phyloP scores from a whole-genome alignment of 2,797 vertebrate genomes.

The Sardinella longiceps region DNA sequence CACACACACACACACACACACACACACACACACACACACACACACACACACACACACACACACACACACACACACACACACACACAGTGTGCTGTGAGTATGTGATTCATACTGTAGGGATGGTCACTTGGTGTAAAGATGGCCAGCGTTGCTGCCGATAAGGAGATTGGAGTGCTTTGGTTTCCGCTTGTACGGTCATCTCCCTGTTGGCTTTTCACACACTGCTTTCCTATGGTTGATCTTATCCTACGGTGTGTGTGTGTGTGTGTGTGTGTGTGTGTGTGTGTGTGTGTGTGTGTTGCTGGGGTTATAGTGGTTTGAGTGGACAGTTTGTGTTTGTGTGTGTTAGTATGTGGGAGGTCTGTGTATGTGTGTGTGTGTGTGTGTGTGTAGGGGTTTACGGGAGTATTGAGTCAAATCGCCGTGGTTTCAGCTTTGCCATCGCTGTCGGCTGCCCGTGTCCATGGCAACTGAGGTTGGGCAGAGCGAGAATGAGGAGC shows the following conservation, averaged over 20 bases:
- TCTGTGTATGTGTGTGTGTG: no score
- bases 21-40: no score
- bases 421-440: background rate
- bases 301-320: no score
- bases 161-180: background rate
- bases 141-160: no score
- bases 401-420: background rate
- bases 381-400: background rate
- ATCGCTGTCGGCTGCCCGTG: background rate
- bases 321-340: no score
- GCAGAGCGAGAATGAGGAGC: background rate
- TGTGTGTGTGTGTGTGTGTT: no score
- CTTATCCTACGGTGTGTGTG: background rate
- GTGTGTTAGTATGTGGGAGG: no score
- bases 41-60: no score
- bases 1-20: background rate
- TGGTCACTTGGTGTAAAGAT: background rate
- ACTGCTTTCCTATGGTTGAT: background rate
- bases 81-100: background rate
- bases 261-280: no score
- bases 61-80: background rate
- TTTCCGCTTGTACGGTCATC: background rate
- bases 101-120: background rate
- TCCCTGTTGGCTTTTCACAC: background rate
- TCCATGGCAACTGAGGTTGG: constrained; percentile 14